phyloP scores from a whole-genome alignment of 2,797 vertebrate genomes.

The Micromesistius poutassou region DNA sequence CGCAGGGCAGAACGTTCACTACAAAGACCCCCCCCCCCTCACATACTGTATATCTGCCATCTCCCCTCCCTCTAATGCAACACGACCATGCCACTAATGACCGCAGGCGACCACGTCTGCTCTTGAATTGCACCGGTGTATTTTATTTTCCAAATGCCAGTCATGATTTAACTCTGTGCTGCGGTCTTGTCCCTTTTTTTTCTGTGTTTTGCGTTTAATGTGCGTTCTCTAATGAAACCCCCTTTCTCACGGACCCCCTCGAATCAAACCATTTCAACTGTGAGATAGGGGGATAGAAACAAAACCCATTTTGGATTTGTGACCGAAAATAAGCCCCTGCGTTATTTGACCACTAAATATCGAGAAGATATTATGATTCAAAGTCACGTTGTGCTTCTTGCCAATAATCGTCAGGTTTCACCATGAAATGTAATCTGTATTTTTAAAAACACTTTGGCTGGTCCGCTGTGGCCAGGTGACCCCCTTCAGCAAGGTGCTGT shows the following conservation, averaged over 20 bases:
- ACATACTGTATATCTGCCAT: background rate
- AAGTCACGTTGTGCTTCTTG: background rate
- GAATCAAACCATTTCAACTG: slow-evolving; percentile 36
- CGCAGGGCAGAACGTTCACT: background rate
- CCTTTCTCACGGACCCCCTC: slow-evolving; percentile 11
- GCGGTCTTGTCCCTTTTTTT: slow-evolving; percentile 1
- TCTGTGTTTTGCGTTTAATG: background rate
- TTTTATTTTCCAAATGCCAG: slow-evolving; percentile 21
- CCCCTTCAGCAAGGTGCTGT: slow-evolving; percentile 68
- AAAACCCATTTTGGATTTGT: slow-evolving; percentile 28
- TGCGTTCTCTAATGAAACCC: background rate
- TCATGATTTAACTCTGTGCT: slow-evolving; percentile 24
- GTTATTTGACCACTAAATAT: slow-evolving; percentile 59
- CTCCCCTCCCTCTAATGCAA: slow-evolving; percentile 7
- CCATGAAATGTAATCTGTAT: slow-evolving; percentile 50
- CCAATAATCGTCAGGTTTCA: background rate
- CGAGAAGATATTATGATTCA: slow-evolving; percentile 22
- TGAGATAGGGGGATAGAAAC: slow-evolving; percentile 27
- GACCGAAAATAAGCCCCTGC: slow-evolving; percentile 50
- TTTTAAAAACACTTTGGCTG: slow-evolving; percentile 66
- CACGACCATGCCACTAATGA: slow-evolving; percentile 11
- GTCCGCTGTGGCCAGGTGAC: slow-evolving; percentile 63
- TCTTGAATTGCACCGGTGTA: slow-evolving; percentile 10
- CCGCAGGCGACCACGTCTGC: slow-evolving; percentile 12
- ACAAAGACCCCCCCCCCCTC: background rate